phyloP scores from a whole-genome alignment of 2,888 invertebrate genomes.

The Drosophila mercatorum region DNA sequence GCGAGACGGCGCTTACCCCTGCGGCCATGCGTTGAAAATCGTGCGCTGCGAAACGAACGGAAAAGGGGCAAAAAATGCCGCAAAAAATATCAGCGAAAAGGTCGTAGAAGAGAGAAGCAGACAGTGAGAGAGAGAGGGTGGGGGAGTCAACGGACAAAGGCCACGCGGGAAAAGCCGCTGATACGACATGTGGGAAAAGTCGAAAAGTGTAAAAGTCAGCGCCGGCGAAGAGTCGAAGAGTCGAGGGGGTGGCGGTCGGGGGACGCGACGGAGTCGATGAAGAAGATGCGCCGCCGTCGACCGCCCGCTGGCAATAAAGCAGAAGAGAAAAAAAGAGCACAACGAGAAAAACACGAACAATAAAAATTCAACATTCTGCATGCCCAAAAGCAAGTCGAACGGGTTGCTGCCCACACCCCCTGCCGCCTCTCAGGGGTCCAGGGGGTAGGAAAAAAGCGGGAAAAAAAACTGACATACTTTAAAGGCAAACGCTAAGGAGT shows the following conservation, averaged over 20 bases:
- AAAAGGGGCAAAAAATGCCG: constrained; percentile 58
- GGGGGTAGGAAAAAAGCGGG: not conserved
- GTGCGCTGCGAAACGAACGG: constrained; percentile 46
- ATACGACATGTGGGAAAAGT: constrained; percentile 80
- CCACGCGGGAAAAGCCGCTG: constrained; percentile 75
- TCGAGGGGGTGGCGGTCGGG: not conserved
- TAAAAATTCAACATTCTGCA: constrained; percentile 75
- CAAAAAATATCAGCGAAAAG: constrained; percentile 46
- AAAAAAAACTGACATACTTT: constrained; percentile 67
- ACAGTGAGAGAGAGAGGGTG: not conserved
- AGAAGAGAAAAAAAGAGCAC: constrained; percentile 24
- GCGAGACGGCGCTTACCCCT: constrained; percentile 47
- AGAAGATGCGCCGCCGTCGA: constrained; percentile 61
- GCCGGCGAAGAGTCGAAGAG: constrained; percentile 17
- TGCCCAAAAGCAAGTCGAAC: constrained; percentile 50
- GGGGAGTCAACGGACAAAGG: constrained; percentile 46
- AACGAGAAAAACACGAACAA: constrained; percentile 66
- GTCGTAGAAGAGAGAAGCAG: constrained; percentile 18
- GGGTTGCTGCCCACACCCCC: constrained; percentile 18
- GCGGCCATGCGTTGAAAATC: constrained; percentile 72
- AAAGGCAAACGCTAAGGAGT: constrained; percentile 43
- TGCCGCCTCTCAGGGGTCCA: constrained; percentile 16
- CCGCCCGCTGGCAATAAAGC: constrained; percentile 75
- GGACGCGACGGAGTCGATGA: constrained; percentile 18
- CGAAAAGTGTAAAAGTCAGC: constrained; percentile 72